Base-by-base conservation (phyloP, 2,113 vertebrate species). In the Platysteira castanea region DNA sequence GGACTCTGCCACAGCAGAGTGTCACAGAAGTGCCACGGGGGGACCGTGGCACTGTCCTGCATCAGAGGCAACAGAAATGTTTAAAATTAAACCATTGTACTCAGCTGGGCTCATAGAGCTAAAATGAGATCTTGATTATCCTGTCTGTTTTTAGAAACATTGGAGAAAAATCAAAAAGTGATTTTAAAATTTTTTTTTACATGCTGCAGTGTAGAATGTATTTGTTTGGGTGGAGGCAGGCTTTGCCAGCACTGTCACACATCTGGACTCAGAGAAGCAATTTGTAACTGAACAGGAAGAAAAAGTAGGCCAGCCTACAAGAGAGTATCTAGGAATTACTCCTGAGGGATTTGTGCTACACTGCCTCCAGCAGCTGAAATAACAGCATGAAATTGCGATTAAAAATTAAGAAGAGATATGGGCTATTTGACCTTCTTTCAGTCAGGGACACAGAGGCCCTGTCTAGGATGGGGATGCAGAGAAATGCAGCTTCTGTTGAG, bases 301-400 rank as follows among this genome's bases (percentile, higher is more conserved):
- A 70, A 85, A 91, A 91, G 77, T 87, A 95, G 95, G 96, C 65
- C 93, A 95, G 77, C 57, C 57, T 94, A 42, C 69, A 54, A 83
- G 64, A 89, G 68, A 92, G 77, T 80, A 90, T 95, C 95, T 84
- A 86, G 89, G 84, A 95, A 96, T 84, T 88, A 77, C 73, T 93
- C 95, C 90, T 42, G 57, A 37, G 92, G 79, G 93, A 93, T 94
- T 92, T 88, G 73, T 89, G 59, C 90, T 80, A 47, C 41, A 12
- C 71, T 4, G 27, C 85, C 64, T 94, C 78, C 85, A 89, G 95
- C 89, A 89, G 87, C 96, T 96, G 96, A 92, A 96, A 95, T 95
- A 96, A 94, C 92, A 95, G 91, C 93, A 73, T 95, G 95, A 97
- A 97, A 96, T 89, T 83, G 90, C 21, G 5, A 95, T 97, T 97